Evolutionary conservation across 1,140 invertebrate genomes (phyloP).

Genomic region (Heliconius eleuchia): DNA sequence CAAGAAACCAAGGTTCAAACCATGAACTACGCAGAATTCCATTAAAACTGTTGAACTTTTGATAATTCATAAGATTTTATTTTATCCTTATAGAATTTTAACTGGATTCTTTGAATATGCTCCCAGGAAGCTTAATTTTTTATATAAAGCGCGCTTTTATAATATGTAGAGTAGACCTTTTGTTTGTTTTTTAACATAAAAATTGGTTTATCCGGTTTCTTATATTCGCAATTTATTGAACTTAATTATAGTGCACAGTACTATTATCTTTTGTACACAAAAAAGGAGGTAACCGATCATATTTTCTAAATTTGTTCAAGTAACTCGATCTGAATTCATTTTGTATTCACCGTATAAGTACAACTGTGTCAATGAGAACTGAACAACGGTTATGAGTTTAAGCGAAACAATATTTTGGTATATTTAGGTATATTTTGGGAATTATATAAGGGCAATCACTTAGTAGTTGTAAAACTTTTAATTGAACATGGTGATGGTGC

Average conservation of each 20-base stretch:
- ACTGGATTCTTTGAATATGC: neutral
- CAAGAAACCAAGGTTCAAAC: too few relatives aligned
- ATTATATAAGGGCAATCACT: neutral
- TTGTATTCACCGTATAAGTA: neutral
- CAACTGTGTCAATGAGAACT: neutral
- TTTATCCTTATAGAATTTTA: neutral
- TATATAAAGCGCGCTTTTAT: neutral
- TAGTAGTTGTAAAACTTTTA: neutral
- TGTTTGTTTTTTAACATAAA: slow-evolving; percentile 55
- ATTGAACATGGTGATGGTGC: neutral
- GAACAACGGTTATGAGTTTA: neutral
- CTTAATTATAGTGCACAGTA: slow-evolving; percentile 58
- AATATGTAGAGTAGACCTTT: slow-evolving; percentile 37
- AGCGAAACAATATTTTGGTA: neutral
- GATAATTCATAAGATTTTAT: too few relatives aligned
- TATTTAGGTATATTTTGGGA: neutral
- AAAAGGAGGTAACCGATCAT: neutral
- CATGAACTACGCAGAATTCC: too few relatives aligned
- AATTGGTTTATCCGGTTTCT: slow-evolving; percentile 52
- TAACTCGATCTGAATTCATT: neutral
- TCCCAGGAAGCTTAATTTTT: neutral
- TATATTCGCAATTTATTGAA: slow-evolving; percentile 59
- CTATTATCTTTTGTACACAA: slow-evolving; percentile 36
- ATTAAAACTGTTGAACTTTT: too few relatives aligned
- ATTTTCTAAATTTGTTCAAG: slow-evolving; percentile 1